Percentiles rank a stretch among this genome's conserved stretches.
Conservation (phyloP, 2,113 vertebrate genomes). For the Sorex araneus region DNA sequence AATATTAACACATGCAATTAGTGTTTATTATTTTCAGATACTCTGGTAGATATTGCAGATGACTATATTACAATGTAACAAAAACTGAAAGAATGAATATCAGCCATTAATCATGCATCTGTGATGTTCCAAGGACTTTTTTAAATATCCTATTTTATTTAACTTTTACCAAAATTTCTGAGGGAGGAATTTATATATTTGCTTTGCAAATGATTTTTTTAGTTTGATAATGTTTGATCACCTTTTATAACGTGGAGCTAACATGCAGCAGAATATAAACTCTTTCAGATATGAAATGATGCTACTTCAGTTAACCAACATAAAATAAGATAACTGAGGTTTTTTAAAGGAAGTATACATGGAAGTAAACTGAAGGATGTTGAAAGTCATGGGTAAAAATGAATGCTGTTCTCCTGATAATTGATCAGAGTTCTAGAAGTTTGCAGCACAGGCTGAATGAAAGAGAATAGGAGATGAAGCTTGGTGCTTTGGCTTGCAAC, state of each 20-base stretch:
- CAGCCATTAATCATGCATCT: neutral
- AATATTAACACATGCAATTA: slow-evolving; percentile 42
- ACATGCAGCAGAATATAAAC: neutral
- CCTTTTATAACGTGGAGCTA: slow-evolving; percentile 7
- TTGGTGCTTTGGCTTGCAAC: neutral
- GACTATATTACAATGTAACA: slow-evolving; percentile 6
- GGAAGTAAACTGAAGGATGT: neutral
- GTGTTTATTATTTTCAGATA: slow-evolving; percentile 39
- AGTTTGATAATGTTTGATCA: neutral
- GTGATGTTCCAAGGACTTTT: slow-evolving; percentile 14
- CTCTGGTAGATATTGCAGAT: neutral
- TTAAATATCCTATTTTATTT: slow-evolving; percentile 28
- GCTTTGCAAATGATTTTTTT: neutral
- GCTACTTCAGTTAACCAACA: slow-evolving; percentile 16
- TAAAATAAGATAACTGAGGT: slow-evolving; percentile 32
- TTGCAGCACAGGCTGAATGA: neutral
- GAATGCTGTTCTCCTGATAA: neutral
- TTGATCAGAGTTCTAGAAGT: neutral
- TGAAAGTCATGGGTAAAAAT: neutral
- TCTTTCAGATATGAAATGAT: slow-evolving; percentile 10
- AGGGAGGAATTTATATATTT: slow-evolving; percentile 34
- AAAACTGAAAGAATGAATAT: neutral
- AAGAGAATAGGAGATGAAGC: neutral
- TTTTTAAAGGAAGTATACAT: slow-evolving; percentile 4
- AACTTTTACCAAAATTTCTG: neutral